Conservation (phyloP, 2,113 vertebrate genomes). For the Lutjanus erythropterus region DNA sequence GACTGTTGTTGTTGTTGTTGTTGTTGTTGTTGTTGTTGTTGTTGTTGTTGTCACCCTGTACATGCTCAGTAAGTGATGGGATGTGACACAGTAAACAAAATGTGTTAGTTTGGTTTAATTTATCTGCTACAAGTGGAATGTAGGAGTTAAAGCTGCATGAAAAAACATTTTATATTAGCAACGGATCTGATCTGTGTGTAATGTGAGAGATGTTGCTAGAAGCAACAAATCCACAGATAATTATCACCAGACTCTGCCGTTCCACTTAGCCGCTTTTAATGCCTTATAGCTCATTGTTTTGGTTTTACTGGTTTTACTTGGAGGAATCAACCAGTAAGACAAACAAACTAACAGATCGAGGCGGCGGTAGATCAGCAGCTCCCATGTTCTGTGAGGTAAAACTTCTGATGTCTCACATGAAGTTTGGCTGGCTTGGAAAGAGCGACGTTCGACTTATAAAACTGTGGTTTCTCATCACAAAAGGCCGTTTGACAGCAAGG, state of each 20-base stretch:
- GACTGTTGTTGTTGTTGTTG: background rate
- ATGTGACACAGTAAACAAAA: background rate
- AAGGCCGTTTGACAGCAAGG: too few relatives aligned
- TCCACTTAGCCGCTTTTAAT: background rate
- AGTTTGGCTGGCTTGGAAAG: too few relatives aligned
- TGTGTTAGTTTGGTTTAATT: background rate
- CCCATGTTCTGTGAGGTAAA: too few relatives aligned
- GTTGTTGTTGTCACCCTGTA: background rate
- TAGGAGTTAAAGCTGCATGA: background rate
- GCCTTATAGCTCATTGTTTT: background rate
- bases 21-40: background rate
- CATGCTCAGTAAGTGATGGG: background rate
- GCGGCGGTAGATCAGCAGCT: too few relatives aligned
- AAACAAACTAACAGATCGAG: too few relatives aligned
- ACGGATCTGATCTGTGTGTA: background rate
- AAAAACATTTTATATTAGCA: background rate
- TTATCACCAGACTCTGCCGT: background rate
- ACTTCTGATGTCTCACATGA: too few relatives aligned
- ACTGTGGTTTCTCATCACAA: too few relatives aligned
- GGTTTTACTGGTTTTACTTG: too few relatives aligned
- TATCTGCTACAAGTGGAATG: background rate
- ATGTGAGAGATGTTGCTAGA: background rate
- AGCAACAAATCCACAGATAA: background rate
- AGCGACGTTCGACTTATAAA: too few relatives aligned
- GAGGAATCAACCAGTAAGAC: too few relatives aligned